These are phyloP conservation scores for Plectrocnemia conspersa DNA, from an alignment of 1,140 invertebrate species.

Conservation along the genomic window DNA sequence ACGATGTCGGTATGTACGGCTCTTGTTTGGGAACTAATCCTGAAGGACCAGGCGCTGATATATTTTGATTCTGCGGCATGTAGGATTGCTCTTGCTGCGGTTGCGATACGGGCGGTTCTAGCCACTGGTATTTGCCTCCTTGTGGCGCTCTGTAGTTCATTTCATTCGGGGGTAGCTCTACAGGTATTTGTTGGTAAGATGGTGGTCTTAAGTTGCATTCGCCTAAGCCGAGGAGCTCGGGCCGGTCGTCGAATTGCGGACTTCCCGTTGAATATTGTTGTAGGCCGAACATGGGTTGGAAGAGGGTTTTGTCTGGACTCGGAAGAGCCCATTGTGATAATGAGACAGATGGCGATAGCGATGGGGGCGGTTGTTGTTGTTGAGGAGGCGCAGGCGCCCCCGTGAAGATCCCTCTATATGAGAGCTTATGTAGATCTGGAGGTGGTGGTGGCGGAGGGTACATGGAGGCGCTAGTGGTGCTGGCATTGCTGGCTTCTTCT, in stretches of 20 bases:
- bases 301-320: conserved; percentile 57
- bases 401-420: conserved; percentile 66
- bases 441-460: conserved; percentile 52
- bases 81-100: conserved; percentile 16
- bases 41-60: conserved; percentile 50
- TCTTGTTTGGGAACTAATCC: conserved; percentile 73
- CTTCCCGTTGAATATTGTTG: conserved; percentile 45
- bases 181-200: conserved; percentile 26
- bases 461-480: conserved; percentile 59
- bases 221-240: conserved; percentile 57
- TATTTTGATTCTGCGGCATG: conserved; percentile 38
- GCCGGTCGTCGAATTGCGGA: conserved; percentile 51
- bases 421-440: conserved; percentile 56
- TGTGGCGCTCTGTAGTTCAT: conserved; percentile 37
- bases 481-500: conserved; percentile 67
- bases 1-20: conserved; percentile 53
- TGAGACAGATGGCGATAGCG: conserved; percentile 48
- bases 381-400: conserved; percentile 56
- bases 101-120: conserved; percentile 48
- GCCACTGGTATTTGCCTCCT: conserved; percentile 59
- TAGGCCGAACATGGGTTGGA: conserved; percentile 52
- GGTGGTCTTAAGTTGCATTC: conserved; percentile 45
- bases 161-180: conserved; percentile 29
- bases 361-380: conserved; percentile 44
- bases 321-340: conserved; percentile 54